Conservation (phyloP, 2,113 vertebrate species). For the Scalopus aquaticus region DNA sequence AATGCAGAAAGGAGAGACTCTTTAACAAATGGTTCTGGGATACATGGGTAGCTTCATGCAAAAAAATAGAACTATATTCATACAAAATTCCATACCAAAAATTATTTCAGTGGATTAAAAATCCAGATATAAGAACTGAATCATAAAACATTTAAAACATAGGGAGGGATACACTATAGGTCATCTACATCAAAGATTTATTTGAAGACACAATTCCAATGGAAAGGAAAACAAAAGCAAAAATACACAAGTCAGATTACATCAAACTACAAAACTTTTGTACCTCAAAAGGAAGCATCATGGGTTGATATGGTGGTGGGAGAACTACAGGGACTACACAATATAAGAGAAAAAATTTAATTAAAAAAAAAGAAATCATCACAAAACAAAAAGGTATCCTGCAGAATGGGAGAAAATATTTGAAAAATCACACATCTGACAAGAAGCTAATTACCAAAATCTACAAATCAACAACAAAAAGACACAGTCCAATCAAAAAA, state of each 20-base stretch:
- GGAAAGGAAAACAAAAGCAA: neutral
- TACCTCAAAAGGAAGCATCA: neutral
- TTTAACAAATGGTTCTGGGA: neutral
- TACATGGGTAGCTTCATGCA: too few species aligned
- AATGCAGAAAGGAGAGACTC: neutral
- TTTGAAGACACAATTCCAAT: neutral
- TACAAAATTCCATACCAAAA: neutral
- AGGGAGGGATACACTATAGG: neutral
- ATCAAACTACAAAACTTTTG: neutral
- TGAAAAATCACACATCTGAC: too few species aligned
- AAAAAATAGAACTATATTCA: neutral
- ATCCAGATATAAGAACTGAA: neutral
- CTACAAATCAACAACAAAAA: too few species aligned
- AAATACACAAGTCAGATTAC: neutral
- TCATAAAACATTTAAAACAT: neutral
- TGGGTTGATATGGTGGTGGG: too few species aligned
- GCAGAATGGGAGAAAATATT: too few species aligned
- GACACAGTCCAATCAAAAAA: too few species aligned
- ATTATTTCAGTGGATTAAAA: neutral
- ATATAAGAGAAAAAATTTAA: too few species aligned
- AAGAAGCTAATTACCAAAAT: too few species aligned
- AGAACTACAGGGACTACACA: too few species aligned
- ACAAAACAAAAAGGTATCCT: too few species aligned
- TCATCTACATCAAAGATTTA: neutral
- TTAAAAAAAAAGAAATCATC: too few species aligned